Conservation (phyloP, 1,140 invertebrate species). For the Formica exsecta region DNA sequence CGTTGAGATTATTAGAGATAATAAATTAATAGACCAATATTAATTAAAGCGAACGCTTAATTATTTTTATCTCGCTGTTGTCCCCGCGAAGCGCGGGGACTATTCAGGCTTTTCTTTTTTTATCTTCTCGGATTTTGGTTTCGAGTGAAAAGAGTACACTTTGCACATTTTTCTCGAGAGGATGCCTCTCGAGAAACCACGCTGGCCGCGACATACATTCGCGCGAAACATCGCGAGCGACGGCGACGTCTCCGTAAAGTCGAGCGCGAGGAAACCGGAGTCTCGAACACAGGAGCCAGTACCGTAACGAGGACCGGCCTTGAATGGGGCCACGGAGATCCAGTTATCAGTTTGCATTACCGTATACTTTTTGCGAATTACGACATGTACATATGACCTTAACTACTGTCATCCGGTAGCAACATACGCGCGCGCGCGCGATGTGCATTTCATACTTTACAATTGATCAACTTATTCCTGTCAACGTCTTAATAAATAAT, state of each 20-base stretch:
- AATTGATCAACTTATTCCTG: too few relatives aligned
- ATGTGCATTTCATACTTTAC: background rate
- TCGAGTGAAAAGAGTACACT: background rate
- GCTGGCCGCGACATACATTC: background rate
- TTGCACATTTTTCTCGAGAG: background rate
- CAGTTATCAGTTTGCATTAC: constrained; percentile 57
- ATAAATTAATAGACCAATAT: too few relatives aligned
- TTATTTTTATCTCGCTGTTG: too few relatives aligned
- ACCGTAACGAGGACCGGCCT: constrained; percentile 64
- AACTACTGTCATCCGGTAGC: constrained; percentile 39
- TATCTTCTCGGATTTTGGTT: background rate
- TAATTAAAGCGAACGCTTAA: too few relatives aligned
- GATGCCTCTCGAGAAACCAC: constrained; percentile 6
- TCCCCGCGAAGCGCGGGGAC: too few relatives aligned
- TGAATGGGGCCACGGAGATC: constrained; percentile 61
- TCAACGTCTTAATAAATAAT: background rate
- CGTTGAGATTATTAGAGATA: too few relatives aligned
- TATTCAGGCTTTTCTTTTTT: background rate
- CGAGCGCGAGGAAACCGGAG: background rate
- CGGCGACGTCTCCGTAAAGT: background rate
- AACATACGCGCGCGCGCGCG: background rate
- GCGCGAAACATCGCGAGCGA: background rate
- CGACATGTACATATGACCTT: constrained; percentile 29
- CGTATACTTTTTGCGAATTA: constrained; percentile 58
- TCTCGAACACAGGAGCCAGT: background rate